phyloP scores from a whole-genome alignment of 2,888 invertebrate species.

The Beris morrisii region DNA sequence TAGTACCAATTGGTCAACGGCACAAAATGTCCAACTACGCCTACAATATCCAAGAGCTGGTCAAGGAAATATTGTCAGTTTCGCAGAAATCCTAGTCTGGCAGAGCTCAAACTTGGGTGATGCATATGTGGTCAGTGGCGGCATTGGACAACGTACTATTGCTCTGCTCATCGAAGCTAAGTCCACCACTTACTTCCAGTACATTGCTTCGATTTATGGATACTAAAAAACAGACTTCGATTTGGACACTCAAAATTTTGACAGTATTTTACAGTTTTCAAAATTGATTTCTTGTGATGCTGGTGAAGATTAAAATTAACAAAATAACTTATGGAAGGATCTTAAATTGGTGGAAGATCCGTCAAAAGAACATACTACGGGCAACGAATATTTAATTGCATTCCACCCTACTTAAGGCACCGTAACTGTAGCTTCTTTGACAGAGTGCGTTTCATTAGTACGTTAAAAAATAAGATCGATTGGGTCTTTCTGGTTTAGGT shows the following conservation, averaged over 20 bases:
- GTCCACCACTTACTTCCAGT: neutral
- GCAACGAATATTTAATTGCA: too few relatives aligned
- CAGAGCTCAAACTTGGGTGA: neutral
- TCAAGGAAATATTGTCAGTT: neutral
- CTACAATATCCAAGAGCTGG: neutral
- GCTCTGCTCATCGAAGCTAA: neutral
- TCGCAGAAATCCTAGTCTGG: neutral
- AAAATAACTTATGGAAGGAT: neutral
- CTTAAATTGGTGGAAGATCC: too few relatives aligned
- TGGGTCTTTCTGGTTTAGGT: too few relatives aligned
- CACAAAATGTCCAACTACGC: constrained; percentile 1
- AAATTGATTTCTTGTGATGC: neutral
- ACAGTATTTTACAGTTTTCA: neutral
- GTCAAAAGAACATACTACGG: too few relatives aligned
- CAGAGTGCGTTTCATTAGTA: too few relatives aligned
- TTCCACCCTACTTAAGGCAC: too few relatives aligned
- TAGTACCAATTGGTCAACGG: neutral
- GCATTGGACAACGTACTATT: neutral
- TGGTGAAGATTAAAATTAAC: neutral
- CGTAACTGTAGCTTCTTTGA: too few relatives aligned
- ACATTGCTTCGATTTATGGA: constrained; percentile 4
- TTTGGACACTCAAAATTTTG: neutral
- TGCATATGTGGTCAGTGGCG: constrained; percentile 7
- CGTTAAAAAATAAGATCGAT: too few relatives aligned
- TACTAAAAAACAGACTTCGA: too few relatives aligned